phyloP scores from a whole-genome alignment of 2,797 vertebrate genomes.

The Pseudomugil gertrudae region DNA sequence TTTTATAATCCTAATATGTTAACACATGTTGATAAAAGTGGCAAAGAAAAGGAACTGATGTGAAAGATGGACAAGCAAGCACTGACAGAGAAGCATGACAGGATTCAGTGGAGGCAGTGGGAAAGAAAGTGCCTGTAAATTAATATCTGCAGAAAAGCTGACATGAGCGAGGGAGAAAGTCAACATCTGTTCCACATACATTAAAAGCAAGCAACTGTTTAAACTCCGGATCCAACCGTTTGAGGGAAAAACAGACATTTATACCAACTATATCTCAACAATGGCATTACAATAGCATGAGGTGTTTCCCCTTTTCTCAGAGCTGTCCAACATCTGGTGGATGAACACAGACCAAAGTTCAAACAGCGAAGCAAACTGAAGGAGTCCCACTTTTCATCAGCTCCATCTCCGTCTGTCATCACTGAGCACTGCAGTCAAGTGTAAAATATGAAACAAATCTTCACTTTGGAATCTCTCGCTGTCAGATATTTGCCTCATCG shows the following conservation, averaged over 20 bases:
- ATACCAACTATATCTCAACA: constrained; percentile 5
- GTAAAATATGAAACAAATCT: constrained; percentile 54
- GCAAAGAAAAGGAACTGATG: not conserved
- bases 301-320: constrained; percentile 34
- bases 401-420: constrained; percentile 49
- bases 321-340: constrained; percentile 50
- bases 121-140: not conserved
- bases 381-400: constrained; percentile 59
- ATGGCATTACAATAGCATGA: constrained; percentile 6
- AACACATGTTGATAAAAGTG: not conserved
- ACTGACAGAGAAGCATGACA: not conserved
- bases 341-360: constrained; percentile 33
- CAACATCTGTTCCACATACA: not conserved
- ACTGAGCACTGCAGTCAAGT: constrained; percentile 28
- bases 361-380: constrained; percentile 31
- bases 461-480: constrained; percentile 46
- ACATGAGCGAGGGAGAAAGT: not conserved
- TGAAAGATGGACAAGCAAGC: not conserved
- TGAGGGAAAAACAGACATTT: not conserved
- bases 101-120: not conserved
- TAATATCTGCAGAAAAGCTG: not conserved
- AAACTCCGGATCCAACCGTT: not conserved
- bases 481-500: constrained; percentile 43
- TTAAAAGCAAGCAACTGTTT: not conserved
- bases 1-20: not conserved